Conservation (phyloP, 1,140 invertebrate genomes). For the Sesamia nonagrioides region DNA sequence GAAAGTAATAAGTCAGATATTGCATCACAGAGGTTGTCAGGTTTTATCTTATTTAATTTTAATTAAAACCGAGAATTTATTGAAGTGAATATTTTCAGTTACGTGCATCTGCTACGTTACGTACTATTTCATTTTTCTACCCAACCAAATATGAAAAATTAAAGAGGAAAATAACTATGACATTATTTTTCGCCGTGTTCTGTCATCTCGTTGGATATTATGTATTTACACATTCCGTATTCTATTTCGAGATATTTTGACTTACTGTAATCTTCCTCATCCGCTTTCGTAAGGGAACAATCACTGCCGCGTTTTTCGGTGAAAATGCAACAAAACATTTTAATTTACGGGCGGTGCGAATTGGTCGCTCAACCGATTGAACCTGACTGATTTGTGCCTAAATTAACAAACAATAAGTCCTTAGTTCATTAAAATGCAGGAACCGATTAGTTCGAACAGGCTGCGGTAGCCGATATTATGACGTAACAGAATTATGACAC, state of each 20-base stretch:
- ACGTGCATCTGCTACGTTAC: constrained; percentile 53
- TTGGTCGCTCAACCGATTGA: constrained; percentile 38
- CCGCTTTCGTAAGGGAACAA: constrained; percentile 49
- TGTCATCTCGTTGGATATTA: constrained; percentile 4
- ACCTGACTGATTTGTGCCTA: constrained; percentile 49
- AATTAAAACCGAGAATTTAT: constrained; percentile 33
- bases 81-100: constrained; percentile 33
- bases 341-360: neutral
- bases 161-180: constrained; percentile 11
- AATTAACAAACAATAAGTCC: constrained; percentile 68
- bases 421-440: constrained; percentile 64
- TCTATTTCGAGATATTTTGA: constrained; percentile 38
- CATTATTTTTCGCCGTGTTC: neutral
- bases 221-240: constrained; percentile 9
- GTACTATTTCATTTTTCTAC: constrained; percentile 53
- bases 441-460: constrained; percentile 18
- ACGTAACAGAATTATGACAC: constrained; percentile 10
- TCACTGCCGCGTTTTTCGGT: constrained; percentile 52
- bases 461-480: neutral
- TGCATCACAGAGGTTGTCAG: constrained; percentile 7
- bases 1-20: constrained; percentile 14
- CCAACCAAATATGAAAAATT: constrained; percentile 45
- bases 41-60: constrained; percentile 39
- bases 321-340: constrained; percentile 68
- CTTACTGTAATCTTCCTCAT: constrained; percentile 38